Percentiles rank a stretch among this genome's conserved stretches.
These are phyloP conservation scores for Nasonia giraulti DNA, from an alignment of 1,140 invertebrate species.

Conservation along the genomic window DNA sequence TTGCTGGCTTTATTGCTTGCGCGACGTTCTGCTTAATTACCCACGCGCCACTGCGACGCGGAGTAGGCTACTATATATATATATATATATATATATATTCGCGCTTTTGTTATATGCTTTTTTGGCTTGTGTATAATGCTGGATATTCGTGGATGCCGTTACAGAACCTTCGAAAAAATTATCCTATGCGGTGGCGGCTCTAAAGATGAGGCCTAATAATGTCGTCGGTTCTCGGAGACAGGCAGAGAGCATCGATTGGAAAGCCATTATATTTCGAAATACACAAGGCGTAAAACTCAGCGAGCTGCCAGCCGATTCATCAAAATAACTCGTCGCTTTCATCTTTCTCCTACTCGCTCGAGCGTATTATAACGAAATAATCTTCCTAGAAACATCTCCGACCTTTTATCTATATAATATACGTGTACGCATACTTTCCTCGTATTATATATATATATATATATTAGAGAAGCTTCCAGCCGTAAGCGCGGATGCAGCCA, in stretches of 20 bases:
- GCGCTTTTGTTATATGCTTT: not conserved
- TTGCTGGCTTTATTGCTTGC: slow-evolving; percentile 7
- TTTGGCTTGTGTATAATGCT: not conserved
- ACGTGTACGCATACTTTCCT: no score
- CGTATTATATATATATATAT: no score
- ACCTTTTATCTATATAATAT: no score
- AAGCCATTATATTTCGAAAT: not conserved
- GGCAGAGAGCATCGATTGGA: not conserved
- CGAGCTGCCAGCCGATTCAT: not conserved
- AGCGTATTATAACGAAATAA: not conserved
- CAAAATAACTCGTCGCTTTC: slow-evolving; percentile 6
- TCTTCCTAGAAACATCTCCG: slow-evolving; percentile 23
- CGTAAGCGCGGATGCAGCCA: not conserved
- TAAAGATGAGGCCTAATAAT: slow-evolving; percentile 10
- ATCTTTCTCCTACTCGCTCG: not conserved
- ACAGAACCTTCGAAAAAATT: no score
- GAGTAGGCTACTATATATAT: not conserved
- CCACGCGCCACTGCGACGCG: no score
- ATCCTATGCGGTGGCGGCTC: no score
- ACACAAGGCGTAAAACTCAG: slow-evolving; percentile 9
- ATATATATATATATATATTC: no score
- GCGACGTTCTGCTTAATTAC: slow-evolving; percentile 39
- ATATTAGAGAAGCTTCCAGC: not conserved
- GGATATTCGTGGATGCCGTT: no score
- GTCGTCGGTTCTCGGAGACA: not conserved